phyloP scores from a whole-genome alignment of 2,888 invertebrate species.

The Diaphora mendica region DNA sequence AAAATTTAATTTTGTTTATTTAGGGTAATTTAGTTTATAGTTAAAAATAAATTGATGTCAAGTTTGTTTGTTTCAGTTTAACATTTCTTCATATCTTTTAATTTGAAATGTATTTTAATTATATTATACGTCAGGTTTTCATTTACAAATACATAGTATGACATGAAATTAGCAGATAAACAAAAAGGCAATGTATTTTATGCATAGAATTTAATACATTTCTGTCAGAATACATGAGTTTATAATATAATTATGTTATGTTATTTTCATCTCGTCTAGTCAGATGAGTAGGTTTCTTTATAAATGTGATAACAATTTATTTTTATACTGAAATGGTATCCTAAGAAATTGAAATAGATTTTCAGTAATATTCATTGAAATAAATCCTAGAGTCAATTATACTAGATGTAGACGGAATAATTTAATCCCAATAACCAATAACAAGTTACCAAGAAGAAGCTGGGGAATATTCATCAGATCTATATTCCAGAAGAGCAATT shows the following conservation, averaged over 20 bases:
- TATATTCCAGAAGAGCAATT: background rate
- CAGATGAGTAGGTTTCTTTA: background rate
- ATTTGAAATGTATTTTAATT: background rate
- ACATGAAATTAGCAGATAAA: background rate
- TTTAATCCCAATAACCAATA: background rate
- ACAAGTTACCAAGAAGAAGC: background rate
- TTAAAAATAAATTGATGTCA: background rate
- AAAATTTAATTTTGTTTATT: constrained; percentile 7
- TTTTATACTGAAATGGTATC: no score
- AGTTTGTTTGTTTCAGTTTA: background rate
- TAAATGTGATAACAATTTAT: background rate
- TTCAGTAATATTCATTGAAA: background rate
- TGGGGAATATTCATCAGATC: background rate
- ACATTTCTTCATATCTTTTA: background rate
- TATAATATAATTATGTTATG: background rate
- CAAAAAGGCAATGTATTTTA: background rate
- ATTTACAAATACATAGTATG: background rate
- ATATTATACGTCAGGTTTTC: background rate
- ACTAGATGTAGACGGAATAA: background rate
- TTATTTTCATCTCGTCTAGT: background rate
- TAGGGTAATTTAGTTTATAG: background rate
- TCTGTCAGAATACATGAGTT: background rate
- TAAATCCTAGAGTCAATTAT: background rate
- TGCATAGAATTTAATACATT: background rate
- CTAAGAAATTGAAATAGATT: background rate